These are phyloP conservation scores for Rutilus rutilus DNA, from an alignment of 2,113 vertebrate species.

Conservation along the genomic window DNA sequence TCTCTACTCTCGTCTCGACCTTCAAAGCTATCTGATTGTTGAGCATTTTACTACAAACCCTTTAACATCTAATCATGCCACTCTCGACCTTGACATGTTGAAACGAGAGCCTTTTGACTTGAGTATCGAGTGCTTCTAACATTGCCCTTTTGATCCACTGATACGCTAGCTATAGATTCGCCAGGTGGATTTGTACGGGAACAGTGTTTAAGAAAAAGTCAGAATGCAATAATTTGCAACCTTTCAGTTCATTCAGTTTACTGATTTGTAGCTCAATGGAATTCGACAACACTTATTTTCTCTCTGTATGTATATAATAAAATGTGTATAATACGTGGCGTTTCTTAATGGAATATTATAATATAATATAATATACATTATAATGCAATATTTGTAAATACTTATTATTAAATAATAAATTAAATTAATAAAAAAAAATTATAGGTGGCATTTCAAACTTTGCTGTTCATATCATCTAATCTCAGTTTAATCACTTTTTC, in stretches of 20 bases:
- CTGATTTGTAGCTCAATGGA: neutral
- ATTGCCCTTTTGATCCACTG: conserved; percentile 34
- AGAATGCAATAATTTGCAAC: neutral
- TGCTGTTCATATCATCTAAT: neutral
- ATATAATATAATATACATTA: too few relatives aligned
- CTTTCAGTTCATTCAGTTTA: neutral
- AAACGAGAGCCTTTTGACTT: conserved; percentile 54
- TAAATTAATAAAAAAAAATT: neutral
- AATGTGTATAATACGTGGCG: too few relatives aligned
- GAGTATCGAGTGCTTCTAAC: conserved; percentile 40
- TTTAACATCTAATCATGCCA: conserved; percentile 45
- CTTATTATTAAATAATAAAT: neutral
- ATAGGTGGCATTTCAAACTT: neutral
- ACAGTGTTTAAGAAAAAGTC: neutral
- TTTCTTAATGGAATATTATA: too few relatives aligned
- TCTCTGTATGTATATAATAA: too few relatives aligned
- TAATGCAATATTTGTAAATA: too few relatives aligned
- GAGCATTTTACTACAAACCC: conserved; percentile 38
- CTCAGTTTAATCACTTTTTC: neutral
- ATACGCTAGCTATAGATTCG: conserved; percentile 23
- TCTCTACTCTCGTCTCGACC: conserved; percentile 56
- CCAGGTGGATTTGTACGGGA: conserved; percentile 6
- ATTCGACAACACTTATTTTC: neutral
- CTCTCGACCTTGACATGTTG: conserved; percentile 55
- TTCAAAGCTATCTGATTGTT: conserved; percentile 50